These are phyloP conservation scores for Tapirus terrestris DNA, from an alignment of 2,113 vertebrate genomes.

Conservation along the genomic window DNA sequence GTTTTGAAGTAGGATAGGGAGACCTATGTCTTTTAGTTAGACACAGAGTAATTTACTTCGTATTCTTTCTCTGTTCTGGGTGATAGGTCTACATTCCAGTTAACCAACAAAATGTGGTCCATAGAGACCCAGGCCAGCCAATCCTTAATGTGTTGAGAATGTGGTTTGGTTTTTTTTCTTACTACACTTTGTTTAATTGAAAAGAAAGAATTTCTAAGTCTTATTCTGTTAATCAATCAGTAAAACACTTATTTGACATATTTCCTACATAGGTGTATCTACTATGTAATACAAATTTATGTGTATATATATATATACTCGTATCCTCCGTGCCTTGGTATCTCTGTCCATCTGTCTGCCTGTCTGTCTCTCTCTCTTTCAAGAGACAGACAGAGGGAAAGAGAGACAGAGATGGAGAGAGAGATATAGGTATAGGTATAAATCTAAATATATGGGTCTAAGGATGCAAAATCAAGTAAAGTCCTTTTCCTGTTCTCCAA, in stretches of 20 bases:
- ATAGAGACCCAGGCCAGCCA: neutral
- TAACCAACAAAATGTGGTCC: neutral
- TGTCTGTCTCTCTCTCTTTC: neutral
- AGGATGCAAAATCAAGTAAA: neutral
- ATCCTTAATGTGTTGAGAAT: neutral
- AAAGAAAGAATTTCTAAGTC: neutral
- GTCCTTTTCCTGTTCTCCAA: neutral
- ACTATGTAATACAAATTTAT: neutral
- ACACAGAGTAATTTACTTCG: slow-evolving; percentile 13
- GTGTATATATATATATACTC: neutral
- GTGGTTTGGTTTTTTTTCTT: neutral
- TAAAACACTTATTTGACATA: neutral
- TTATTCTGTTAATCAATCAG: neutral
- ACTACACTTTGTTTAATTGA: neutral
- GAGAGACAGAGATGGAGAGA: neutral
- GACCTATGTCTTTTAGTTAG: slow-evolving; percentile 62
- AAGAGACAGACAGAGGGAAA: neutral
- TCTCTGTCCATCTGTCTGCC: neutral
- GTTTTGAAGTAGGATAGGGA: slow-evolving; percentile 40
- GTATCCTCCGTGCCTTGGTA: neutral
- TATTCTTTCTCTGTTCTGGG: neutral
- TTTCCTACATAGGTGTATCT: neutral
- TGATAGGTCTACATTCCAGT: slow-evolving; percentile 24
- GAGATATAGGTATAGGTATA: neutral
- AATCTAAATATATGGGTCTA: neutral